Percentiles rank a stretch among this genome's conserved stretches.
Conservation (phyloP, 2,797 vertebrate species). For the Melanotaenia trifasciata region DNA sequence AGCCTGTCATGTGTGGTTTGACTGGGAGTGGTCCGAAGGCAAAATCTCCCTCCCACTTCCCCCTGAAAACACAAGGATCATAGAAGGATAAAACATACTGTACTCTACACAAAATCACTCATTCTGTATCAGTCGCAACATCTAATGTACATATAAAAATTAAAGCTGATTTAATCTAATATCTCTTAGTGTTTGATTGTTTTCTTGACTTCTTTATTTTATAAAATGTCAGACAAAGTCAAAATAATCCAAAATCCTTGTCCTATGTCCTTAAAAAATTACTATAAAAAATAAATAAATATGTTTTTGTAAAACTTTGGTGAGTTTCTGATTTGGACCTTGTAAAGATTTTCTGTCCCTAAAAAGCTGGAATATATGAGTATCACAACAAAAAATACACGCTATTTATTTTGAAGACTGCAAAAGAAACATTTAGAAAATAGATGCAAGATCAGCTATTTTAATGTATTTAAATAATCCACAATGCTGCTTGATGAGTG, state of each 20-base stretch:
- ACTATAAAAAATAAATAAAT: too few species aligned
- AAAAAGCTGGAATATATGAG: neutral
- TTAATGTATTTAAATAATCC: constrained; percentile 13
- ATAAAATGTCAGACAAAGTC: neutral
- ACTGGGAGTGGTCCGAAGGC: constrained; percentile 75
- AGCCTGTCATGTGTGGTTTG: constrained; percentile 85
- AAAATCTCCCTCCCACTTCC: constrained; percentile 29
- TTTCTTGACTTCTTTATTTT: neutral
- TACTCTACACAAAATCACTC: neutral
- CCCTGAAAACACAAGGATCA: constrained; percentile 42
- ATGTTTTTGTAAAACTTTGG: too few species aligned
- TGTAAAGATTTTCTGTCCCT: neutral
- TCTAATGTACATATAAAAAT: neutral
- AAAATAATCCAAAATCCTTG: too few species aligned
- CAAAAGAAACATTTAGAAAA: constrained; percentile 28
- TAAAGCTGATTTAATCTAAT: neutral
- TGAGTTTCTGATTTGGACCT: neutral
- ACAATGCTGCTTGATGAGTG: constrained; percentile 1
- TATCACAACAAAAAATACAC: too few species aligned
- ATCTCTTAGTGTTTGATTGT: neutral
- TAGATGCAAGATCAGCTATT: constrained; percentile 6
- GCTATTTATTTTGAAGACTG: too few species aligned
- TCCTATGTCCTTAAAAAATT: too few species aligned
- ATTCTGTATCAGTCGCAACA: neutral
- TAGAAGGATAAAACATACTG: constrained; percentile 9